Percentiles rank a stretch among this genome's conserved stretches.
Evolutionary conservation across 2,888 invertebrate genomes (phyloP).

Genomic region (Celastrina argiolus): DNA sequence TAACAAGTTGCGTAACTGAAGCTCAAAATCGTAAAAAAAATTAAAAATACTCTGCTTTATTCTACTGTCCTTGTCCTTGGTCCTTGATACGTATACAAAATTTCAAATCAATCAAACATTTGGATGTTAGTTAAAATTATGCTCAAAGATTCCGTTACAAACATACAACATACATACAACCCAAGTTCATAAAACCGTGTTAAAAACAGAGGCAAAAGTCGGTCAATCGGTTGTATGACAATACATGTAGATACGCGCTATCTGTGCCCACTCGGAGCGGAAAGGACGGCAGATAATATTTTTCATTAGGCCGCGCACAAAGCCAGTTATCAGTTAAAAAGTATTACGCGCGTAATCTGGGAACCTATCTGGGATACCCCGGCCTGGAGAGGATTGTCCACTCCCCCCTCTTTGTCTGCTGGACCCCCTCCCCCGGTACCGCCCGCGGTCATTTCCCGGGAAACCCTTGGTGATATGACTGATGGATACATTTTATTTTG

Average conservation of each 20-base stretch:
- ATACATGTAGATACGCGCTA: neutral
- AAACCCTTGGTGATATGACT: neutral
- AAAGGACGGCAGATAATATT: conserved; percentile 7
- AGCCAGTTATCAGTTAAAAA: conserved; percentile 1
- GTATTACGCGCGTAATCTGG: conserved; percentile 4
- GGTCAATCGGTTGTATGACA: neutral
- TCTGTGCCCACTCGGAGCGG: neutral
- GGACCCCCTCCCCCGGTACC: neutral
- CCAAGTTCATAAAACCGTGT: too few species aligned
- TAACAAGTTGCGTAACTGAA: too few species aligned
- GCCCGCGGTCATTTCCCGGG: neutral
- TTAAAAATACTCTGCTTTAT: too few species aligned
- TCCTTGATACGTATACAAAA: too few species aligned
- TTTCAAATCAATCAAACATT: too few species aligned
- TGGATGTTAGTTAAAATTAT: too few species aligned
- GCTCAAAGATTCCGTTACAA: too few species aligned
- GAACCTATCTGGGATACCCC: neutral
- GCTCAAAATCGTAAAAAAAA: too few species aligned
- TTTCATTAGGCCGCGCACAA: conserved; percentile 6
- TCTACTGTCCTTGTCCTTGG: too few species aligned
- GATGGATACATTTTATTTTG: neutral
- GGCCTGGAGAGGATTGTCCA: neutral
- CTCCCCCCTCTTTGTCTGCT: neutral
- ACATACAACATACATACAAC: too few species aligned
- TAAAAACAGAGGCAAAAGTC: neutral